phyloP scores from a whole-genome alignment of 1,140 invertebrate genomes.

The Amyelois transitella region DNA sequence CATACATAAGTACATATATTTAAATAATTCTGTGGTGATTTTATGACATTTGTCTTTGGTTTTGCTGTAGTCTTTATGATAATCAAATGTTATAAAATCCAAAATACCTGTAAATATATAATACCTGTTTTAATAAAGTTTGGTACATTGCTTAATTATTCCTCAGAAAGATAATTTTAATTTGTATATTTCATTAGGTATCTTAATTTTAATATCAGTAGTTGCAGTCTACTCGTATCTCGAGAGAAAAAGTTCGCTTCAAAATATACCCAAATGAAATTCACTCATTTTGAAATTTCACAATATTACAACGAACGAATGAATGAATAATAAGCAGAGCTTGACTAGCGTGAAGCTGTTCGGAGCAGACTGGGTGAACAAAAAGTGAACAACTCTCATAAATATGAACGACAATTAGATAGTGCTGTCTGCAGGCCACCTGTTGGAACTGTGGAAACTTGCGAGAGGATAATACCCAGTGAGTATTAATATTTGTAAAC shows the following conservation, averaged over 20 bases:
- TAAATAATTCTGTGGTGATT: too few species aligned
- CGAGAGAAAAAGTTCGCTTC: too few species aligned
- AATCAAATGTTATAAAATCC: too few species aligned
- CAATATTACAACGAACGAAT: not conserved
- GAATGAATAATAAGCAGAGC: not conserved
- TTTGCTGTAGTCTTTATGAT: too few species aligned
- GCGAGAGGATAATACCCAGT: not conserved
- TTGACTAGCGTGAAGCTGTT: not conserved
- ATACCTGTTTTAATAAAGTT: not conserved
- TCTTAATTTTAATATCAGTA: too few species aligned
- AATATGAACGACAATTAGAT: constrained; percentile 33
- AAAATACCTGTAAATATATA: too few species aligned
- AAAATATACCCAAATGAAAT: too few species aligned
- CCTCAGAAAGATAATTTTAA: not conserved
- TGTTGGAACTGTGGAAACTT: constrained; percentile 15
- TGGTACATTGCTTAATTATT: not conserved
- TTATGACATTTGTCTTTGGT: too few species aligned
- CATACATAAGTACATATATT: too few species aligned
- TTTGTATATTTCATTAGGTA: too few species aligned
- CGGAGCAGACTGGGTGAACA: not conserved
- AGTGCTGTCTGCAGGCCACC: constrained; percentile 11
- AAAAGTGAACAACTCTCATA: constrained; percentile 23
- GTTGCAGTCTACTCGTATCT: too few species aligned
- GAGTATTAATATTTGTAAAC: too few species aligned
- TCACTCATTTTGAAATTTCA: not conserved